These are phyloP conservation scores for Tolmerus cingulatus DNA, from an alignment of 2,888 invertebrate genomes.

Conservation along the genomic window DNA sequence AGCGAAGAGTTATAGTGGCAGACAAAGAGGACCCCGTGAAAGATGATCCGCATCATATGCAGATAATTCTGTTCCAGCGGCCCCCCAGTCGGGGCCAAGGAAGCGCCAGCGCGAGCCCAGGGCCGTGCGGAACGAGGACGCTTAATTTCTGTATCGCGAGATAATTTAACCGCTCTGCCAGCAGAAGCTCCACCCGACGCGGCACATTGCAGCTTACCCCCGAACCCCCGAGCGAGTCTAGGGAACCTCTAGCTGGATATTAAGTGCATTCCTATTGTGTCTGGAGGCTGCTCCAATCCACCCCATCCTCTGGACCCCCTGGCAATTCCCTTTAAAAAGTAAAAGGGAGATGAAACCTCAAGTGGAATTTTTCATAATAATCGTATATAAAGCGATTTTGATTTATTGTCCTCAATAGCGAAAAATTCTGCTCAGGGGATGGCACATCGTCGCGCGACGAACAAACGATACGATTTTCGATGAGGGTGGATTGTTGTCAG, in stretches of 20 bases:
- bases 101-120: neutral
- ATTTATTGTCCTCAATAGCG: slow-evolving; percentile 28
- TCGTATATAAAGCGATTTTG: slow-evolving; percentile 33
- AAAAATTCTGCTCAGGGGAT: neutral
- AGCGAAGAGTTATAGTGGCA: slow-evolving; percentile 4
- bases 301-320: neutral
- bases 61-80: slow-evolving; percentile 32
- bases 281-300: neutral
- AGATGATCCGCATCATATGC: slow-evolving; percentile 42
- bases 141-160: slow-evolving; percentile 33
- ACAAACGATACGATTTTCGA: slow-evolving; percentile 7
- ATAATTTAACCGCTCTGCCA: slow-evolving; percentile 15
- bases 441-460: neutral
- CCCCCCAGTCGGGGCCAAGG: slow-evolving; percentile 12
- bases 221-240: no score
- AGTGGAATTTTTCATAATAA: slow-evolving; percentile 36
- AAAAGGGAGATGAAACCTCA: neutral
- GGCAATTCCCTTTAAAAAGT: neutral
- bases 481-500: slow-evolving; percentile 5
- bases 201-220: no score
- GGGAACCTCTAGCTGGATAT: neutral
- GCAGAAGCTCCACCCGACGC: neutral
- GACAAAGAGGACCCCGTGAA: slow-evolving; percentile 36
- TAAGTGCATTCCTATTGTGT: slow-evolving; percentile 31
- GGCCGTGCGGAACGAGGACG: neutral